Base-by-base conservation (phyloP, 2,113 vertebrate genomes). In the Paraplagusia blochii region DNA sequence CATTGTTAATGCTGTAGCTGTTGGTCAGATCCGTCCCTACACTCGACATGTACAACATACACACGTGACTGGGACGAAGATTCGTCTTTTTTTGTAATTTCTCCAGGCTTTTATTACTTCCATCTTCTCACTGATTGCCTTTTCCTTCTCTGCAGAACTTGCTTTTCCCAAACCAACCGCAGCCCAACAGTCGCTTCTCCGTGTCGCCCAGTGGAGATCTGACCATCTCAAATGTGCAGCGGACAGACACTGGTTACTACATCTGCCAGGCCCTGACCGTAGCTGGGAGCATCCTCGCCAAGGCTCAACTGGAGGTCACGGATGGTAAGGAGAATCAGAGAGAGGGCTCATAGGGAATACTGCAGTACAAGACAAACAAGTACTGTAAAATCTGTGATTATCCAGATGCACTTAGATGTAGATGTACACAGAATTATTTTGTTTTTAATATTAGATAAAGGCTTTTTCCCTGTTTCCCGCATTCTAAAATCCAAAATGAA, bases 181-280 rank as follows among this genome's bases (percentile, higher is more conserved):
- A 98, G 62, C 93, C 97, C 74, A 96, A 89, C 89, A 96, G 93
- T 69, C 92, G 94, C 51, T 95, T 95, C 64, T 96, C 94, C 0
- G 97, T 99, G 84, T 98, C 95, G 9, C 93, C 93, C 46, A 89
- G 91, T 0, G 97, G 97, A 75, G 94, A 95, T 79, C 93, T 99
- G 77, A 98, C 96, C 69, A 95, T 99, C 79, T 88, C 92, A 54
- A 91, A 92, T 63, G 94, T 98, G 73, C 96, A 98, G 79, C 89
- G 95, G 8, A 88, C 91, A 17, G 97, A 99, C 35, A 93, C 92
- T 0, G 97, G 97, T 46, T 98, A 95, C 88, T 99, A 99, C 78
- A 96, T 98, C 86, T 99, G 97, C 87, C 97, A 99, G 88, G 97
- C 97, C 1, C 87, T 98, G 67, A 99, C 95, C 0, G 95, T 99